These are phyloP conservation scores for Corythoichthys haematopterus DNA, from an alignment of 2,113 vertebrate genomes.

Conservation along the genomic window DNA sequence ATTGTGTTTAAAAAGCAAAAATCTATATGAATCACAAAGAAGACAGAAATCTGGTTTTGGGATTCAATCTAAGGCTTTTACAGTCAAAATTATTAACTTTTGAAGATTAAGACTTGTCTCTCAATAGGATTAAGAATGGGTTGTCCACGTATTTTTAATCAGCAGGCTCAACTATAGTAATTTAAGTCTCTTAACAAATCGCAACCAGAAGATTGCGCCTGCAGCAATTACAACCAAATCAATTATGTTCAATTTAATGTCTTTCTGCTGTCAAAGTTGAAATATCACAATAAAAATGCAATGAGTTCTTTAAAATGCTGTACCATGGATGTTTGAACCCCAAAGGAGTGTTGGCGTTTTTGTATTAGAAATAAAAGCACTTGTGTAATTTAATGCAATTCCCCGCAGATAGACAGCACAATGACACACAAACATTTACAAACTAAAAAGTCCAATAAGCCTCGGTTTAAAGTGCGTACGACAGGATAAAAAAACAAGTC, in stretches of 20 bases:
- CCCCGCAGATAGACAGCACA: too few species aligned
- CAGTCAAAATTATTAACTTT: neutral
- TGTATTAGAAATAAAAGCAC: too few species aligned
- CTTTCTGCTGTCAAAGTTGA: constrained; percentile 3
- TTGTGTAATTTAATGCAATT: too few species aligned
- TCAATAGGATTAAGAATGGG: constrained; percentile 6
- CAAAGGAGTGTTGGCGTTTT: too few species aligned
- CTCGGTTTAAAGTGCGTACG: too few species aligned
- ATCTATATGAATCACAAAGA: neutral
- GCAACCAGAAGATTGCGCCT: neutral
- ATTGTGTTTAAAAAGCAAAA: neutral
- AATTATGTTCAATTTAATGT: neutral
- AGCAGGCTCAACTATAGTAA: neutral
- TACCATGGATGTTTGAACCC: neutral
- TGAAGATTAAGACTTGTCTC: neutral
- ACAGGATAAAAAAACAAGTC: too few species aligned
- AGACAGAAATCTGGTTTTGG: neutral
- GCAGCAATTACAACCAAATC: neutral
- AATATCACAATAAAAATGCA: neutral
- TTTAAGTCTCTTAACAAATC: constrained; percentile 1
- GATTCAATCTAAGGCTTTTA: neutral
- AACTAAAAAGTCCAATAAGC: too few species aligned
- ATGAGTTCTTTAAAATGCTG: neutral
- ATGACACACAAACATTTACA: too few species aligned
- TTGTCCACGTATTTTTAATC: constrained; percentile 3